Evolutionary conservation across 1,140 invertebrate genomes (phyloP).

Genomic region (Scaptomyza graminum): DNA sequence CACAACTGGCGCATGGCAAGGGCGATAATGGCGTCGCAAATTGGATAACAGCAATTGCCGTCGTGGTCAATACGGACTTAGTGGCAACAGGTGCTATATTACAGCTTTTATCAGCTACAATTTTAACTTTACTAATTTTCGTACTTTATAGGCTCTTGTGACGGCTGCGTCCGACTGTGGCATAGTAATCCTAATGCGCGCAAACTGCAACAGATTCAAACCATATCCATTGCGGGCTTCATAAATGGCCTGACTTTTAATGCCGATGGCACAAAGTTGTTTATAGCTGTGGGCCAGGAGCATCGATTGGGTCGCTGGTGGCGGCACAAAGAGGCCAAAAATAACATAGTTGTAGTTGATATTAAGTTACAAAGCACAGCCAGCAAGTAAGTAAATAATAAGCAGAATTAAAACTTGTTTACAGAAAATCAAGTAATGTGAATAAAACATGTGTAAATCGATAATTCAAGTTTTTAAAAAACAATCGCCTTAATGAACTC

Average conservation of each 20-base stretch:
- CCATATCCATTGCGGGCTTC: slow-evolving; percentile 92
- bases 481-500: background rate
- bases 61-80: slow-evolving; percentile 94
- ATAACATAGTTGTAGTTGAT: slow-evolving; percentile 90
- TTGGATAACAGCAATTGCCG: slow-evolving; percentile 94
- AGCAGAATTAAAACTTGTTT: slow-evolving; percentile 52
- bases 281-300: slow-evolving; percentile 96
- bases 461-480: background rate
- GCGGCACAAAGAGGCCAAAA: slow-evolving; percentile 91
- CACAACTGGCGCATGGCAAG: slow-evolving; percentile 90
- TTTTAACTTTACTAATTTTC: background rate
- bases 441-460: slow-evolving; percentile 15
- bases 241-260: slow-evolving; percentile 96
- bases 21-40: slow-evolving; percentile 87
- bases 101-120: background rate
- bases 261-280: slow-evolving; percentile 90
- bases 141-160: slow-evolving; percentile 89
- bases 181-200: slow-evolving; percentile 90
- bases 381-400: slow-evolving; percentile 55
- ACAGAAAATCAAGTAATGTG: slow-evolving; percentile 31
- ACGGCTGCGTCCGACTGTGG: slow-evolving; percentile 94
- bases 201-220: slow-evolving; percentile 88
- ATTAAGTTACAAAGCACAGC: slow-evolving; percentile 79
- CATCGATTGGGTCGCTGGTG: slow-evolving; percentile 97
- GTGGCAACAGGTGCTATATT: slow-evolving; percentile 90